Evolutionary conservation across 2,888 invertebrate species (phyloP), one percentile per base, ranked within the genome.

Genomic region (Meteorus colon): DNA sequence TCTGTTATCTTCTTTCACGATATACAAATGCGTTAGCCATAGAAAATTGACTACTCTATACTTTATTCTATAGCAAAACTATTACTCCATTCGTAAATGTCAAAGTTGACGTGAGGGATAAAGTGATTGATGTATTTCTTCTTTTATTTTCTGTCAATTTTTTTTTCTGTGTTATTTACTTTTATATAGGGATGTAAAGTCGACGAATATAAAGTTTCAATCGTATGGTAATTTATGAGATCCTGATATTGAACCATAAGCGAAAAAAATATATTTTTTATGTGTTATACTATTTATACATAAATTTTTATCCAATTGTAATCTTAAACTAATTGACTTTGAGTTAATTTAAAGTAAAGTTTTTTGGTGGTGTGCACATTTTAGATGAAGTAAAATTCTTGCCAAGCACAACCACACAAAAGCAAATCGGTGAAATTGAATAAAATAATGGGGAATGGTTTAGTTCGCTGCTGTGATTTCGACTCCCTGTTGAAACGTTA

Each of bases 331-430:
- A 87, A 87, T 87, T 85, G 87, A 86, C 84, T 82, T 16, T 82
- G 82, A 86, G 86, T 86, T 87, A 87, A 87, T 87, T 86, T 84
- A 79, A 78, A 86, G 84, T 84, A 79, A 78, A 86, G 84, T 86
- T 86, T 74, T 62, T n/a, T 1, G 1, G 24, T 24, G 8, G n/a
- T 48, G 16, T 16, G 48, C 16, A n/a, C 16, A n/a, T n/a, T 48
- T 48, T 5, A 4, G n/a, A 4, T 48, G 16, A 0, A n/a, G 16
- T 48, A 48, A 48, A n/a, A 48, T 48, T 45, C 45, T 48, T 48
- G 48, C 48, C 14, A 3, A 14, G 12, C 34, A 34, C 34, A 34
- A 34, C 34, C 34, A 45, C 45, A 45, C 14, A 3, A 45, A 45
- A 45, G 10, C 14, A 45, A 45, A 45, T 45, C 45, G 45, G 14